phyloP scores from a whole-genome alignment of 1,140 invertebrate species.

The Diuraphis noxia region DNA sequence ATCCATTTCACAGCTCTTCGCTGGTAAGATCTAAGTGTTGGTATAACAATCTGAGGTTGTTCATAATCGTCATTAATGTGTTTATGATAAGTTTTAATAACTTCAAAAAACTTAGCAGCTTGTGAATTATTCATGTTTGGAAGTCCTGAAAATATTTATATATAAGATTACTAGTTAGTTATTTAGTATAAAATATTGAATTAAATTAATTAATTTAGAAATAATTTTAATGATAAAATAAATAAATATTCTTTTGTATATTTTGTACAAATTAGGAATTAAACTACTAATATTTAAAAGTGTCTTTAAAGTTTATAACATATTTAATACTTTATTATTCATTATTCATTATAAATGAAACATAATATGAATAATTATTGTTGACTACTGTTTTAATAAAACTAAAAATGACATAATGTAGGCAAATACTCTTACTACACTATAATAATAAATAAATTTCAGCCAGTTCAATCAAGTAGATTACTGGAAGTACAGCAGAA shows the following conservation, averaged over 20 bases:
- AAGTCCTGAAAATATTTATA: neutral
- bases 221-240: neutral
- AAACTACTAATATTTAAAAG: neutral
- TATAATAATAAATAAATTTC: neutral
- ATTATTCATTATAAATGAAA: neutral
- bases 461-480: constrained; percentile 39
- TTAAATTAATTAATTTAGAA: neutral
- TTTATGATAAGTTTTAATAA: constrained; percentile 23
- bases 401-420: neutral
- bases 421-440: neutral
- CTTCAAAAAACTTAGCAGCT: constrained; percentile 11
- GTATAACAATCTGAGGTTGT: constrained; percentile 54
- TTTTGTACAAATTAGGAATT: neutral
- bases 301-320: no score
- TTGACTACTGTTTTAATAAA: no score
- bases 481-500: neutral
- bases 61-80: constrained; percentile 17
- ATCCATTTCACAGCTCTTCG: constrained; percentile 72
- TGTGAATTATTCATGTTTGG: neutral
- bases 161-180: neutral
- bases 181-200: neutral
- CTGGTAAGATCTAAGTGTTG: constrained; percentile 70
- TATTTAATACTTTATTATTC: neutral
- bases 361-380: neutral
- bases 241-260: neutral